phyloP scores from a whole-genome alignment of 2,113 vertebrate species.

The Phoenicopterus ruber region DNA sequence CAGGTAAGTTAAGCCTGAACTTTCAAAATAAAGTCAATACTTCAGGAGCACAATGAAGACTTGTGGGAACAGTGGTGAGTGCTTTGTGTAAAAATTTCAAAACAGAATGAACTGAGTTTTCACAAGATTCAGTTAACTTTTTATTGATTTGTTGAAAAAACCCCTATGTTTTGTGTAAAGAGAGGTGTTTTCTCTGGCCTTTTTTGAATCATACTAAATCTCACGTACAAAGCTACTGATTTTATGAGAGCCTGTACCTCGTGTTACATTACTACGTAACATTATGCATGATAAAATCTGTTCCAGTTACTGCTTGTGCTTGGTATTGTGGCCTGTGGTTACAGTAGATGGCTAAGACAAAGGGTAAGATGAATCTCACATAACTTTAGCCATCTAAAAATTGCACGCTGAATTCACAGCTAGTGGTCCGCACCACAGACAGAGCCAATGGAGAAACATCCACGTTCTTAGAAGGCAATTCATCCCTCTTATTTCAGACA shows the following conservation, averaged over 20 bases:
- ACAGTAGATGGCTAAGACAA: not conserved
- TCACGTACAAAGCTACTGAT: not conserved
- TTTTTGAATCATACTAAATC: not conserved
- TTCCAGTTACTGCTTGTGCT: not conserved
- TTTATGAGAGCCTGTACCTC: not conserved
- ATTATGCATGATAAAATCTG: not conserved
- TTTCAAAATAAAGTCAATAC: not conserved
- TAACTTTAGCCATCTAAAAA: not conserved
- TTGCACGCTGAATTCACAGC: not conserved
- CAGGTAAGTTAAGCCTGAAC: not conserved
- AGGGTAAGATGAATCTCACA: not conserved
- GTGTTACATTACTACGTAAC: not conserved
- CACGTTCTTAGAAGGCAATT: not conserved
- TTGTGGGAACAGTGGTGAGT: not conserved
- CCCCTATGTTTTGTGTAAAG: not conserved
- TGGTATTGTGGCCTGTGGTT: not conserved
- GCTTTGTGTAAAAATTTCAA: not conserved
- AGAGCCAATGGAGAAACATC: not conserved
- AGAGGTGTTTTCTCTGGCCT: not conserved
- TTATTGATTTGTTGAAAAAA: not conserved
- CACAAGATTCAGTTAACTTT: not conserved
- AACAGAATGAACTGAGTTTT: not conserved
- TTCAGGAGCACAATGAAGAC: not conserved
- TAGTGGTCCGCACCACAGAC: not conserved
- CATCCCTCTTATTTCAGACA: not conserved